phyloP scores from a whole-genome alignment of 2,888 invertebrate species.

The Tetranychus truncatus region DNA sequence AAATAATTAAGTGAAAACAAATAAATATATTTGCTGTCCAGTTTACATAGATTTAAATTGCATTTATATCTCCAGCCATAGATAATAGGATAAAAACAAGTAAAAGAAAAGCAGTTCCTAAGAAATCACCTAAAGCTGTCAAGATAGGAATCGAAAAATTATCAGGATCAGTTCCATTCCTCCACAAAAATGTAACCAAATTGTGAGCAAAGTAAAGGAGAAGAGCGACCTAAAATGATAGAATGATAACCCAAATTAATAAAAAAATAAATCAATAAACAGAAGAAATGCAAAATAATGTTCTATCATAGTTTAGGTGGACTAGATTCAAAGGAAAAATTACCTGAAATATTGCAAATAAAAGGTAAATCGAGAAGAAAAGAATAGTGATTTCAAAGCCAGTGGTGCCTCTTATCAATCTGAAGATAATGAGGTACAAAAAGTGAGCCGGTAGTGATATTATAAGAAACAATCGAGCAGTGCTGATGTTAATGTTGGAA shows the following conservation, averaged over 20 bases:
- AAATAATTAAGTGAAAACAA: too few species aligned
- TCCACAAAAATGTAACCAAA: constrained; percentile 74
- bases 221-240: constrained; percentile 42
- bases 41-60: background rate
- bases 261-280: background rate
- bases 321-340: background rate
- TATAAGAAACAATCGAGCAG: constrained; percentile 60
- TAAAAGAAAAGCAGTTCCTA: constrained; percentile 61
- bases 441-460: constrained; percentile 71
- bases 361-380: constrained; percentile 57
- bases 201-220: constrained; percentile 66
- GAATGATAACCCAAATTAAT: background rate
- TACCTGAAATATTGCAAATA: constrained; percentile 33
- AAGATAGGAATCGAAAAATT: constrained; percentile 82
- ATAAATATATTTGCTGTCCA: too few species aligned
- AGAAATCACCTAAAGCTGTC: constrained; percentile 75
- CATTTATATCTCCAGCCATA: constrained; percentile 7
- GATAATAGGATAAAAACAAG: constrained; percentile 39
- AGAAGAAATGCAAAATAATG: background rate
- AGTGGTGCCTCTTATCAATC: constrained; percentile 50
- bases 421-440: constrained; percentile 40
- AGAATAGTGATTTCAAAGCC: constrained; percentile 42
- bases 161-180: constrained; percentile 66
- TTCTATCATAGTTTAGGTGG: too few species aligned
- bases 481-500: constrained; percentile 31